These are phyloP conservation scores for Limnothrissa miodon DNA, from an alignment of 2,113 vertebrate species.

Conservation along the genomic window DNA sequence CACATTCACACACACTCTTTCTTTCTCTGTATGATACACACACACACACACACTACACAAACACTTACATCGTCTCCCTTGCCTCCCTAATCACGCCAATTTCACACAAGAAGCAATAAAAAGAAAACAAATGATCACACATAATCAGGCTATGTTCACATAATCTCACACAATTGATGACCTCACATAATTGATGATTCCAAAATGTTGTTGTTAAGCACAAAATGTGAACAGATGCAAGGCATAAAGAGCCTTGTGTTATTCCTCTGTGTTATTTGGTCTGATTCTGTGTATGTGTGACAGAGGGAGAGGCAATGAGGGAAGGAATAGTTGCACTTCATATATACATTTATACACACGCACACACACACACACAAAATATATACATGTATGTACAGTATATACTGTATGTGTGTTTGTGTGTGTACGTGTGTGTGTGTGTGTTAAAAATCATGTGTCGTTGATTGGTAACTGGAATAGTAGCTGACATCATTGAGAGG, in stretches of 20 bases:
- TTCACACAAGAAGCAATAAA: not conserved
- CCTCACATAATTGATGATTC: not conserved
- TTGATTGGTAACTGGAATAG: no score
- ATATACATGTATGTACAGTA: no score
- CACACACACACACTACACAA: no score
- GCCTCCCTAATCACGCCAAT: not conserved
- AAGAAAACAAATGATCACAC: not conserved
- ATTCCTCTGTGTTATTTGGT: not conserved
- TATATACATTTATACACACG: no score
- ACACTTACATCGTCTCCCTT: not conserved
- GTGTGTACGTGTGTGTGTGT: no score
- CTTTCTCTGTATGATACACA: no score
- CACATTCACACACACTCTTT: not conserved
- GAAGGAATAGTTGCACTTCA: no score
- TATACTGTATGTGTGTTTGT: no score
- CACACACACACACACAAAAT: no score
- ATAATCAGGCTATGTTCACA: constrained; percentile 14
- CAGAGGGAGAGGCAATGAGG: no score
- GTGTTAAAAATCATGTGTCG: no score
- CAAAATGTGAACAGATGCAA: not conserved
- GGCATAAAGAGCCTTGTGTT: not conserved
- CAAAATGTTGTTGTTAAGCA: not conserved
- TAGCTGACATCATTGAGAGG: no score
- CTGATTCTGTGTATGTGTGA: not conserved
- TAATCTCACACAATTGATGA: not conserved